Percentiles rank a stretch among this genome's conserved stretches.
Evolutionary conservation across 2,888 invertebrate species (phyloP).

Genomic region (Muscina levida): DNA sequence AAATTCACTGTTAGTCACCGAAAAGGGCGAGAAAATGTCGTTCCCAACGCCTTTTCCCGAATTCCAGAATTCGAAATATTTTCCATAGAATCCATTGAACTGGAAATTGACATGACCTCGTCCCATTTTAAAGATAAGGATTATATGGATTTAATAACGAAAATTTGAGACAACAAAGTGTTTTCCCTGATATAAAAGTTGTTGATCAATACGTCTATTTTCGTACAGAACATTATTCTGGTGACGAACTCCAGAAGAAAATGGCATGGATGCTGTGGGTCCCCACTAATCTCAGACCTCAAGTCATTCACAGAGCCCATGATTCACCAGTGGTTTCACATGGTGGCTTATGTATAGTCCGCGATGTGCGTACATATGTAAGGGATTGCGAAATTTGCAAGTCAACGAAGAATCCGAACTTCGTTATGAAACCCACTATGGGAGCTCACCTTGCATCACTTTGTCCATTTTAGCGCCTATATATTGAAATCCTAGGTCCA

Average conservation of each 20-base stretch:
- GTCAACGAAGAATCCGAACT: background rate
- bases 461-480: background rate
- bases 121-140: conserved; percentile 45
- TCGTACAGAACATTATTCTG: conserved; percentile 20
- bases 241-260: background rate
- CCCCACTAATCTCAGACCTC: background rate
- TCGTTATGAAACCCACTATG: background rate
- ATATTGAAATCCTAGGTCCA: background rate
- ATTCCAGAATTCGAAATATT: conserved; percentile 41
- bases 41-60: conserved; percentile 70
- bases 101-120: conserved; percentile 48
- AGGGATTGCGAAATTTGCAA: background rate
- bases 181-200: conserved; percentile 56
- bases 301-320: background rate
- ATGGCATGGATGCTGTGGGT: conserved; percentile 24
- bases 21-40: conserved; percentile 67
- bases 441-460: background rate
- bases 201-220: conserved; percentile 47
- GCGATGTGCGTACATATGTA: background rate
- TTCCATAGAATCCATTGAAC: background rate
- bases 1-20: conserved; percentile 66
- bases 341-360: background rate
- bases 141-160: conserved; percentile 40
- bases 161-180: conserved; percentile 14
- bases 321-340: conserved; percentile 5